phyloP scores from a whole-genome alignment of 2,113 vertebrate genomes.

The Zeus faber region DNA sequence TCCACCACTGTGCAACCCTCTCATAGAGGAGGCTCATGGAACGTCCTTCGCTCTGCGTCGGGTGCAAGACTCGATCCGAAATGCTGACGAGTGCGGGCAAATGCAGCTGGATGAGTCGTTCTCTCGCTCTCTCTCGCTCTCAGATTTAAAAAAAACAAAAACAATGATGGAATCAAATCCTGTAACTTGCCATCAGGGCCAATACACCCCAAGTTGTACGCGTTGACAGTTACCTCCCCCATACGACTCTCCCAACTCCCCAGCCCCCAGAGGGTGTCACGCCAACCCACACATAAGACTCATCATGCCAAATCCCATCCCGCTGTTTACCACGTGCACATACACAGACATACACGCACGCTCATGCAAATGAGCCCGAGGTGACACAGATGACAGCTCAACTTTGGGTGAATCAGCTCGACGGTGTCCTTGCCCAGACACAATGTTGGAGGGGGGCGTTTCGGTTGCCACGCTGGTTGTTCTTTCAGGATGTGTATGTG shows the following conservation, averaged over 20 bases:
- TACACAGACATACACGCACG: conserved; percentile 40
- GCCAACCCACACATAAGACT: not conserved
- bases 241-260: conserved; percentile 37
- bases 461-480: not conserved
- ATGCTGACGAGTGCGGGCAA: too few relatives aligned
- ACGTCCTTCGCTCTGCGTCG: too few relatives aligned
- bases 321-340: not conserved
- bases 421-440: conserved; percentile 70
- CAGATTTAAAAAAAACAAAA: too few relatives aligned
- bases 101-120: too few relatives aligned
- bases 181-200: conserved; percentile 39
- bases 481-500: conserved; percentile 5
- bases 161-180: conserved; percentile 62
- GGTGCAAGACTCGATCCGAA: too few relatives aligned
- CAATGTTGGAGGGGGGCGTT: conserved; percentile 45
- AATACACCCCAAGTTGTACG: conserved; percentile 56
- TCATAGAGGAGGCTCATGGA: too few relatives aligned
- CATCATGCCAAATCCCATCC: not conserved
- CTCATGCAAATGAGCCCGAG: conserved; percentile 39
- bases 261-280: conserved; percentile 18
- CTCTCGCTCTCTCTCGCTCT: conserved; percentile 8
- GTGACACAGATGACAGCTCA: conserved; percentile 74
- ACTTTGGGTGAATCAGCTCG: conserved; percentile 71
- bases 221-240: conserved; percentile 72
- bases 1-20: too few relatives aligned